phyloP scores from a whole-genome alignment of 2,797 vertebrate genomes.

The Poeciliopsis paucimaculata region DNA sequence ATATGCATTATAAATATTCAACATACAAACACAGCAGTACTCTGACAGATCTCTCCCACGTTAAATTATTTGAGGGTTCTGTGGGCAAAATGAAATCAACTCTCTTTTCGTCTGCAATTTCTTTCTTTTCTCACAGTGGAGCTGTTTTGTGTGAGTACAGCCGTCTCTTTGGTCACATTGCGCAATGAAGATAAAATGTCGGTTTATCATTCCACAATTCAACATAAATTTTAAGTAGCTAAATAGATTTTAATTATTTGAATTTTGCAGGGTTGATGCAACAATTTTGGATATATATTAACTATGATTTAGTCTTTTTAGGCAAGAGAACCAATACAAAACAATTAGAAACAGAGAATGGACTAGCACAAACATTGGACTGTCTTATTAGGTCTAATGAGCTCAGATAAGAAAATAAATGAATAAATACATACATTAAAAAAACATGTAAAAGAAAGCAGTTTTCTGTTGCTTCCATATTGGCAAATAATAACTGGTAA shows the following conservation, averaged over 20 bases:
- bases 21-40: constrained; percentile 68
- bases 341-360: not conserved
- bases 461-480: not conserved
- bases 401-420: not conserved
- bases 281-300: not conserved
- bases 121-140: constrained; percentile 16
- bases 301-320: constrained; percentile 14
- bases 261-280: not conserved
- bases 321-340: not conserved
- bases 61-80: constrained; percentile 74
- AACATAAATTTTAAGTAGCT: not conserved
- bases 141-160: constrained; percentile 12
- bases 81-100: constrained; percentile 65
- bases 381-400: not conserved
- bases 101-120: constrained; percentile 45
- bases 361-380: not conserved
- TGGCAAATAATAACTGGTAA: not conserved
- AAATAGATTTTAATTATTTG: not conserved
- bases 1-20: constrained; percentile 76
- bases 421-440: no score
- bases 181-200: not conserved
- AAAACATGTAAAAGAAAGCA: not conserved
- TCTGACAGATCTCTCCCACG: constrained; percentile 61
- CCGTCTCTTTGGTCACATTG: constrained; percentile 13
- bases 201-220: not conserved